phyloP scores from a whole-genome alignment of 2,797 vertebrate species.

The Gymnopithys bicolor region DNA sequence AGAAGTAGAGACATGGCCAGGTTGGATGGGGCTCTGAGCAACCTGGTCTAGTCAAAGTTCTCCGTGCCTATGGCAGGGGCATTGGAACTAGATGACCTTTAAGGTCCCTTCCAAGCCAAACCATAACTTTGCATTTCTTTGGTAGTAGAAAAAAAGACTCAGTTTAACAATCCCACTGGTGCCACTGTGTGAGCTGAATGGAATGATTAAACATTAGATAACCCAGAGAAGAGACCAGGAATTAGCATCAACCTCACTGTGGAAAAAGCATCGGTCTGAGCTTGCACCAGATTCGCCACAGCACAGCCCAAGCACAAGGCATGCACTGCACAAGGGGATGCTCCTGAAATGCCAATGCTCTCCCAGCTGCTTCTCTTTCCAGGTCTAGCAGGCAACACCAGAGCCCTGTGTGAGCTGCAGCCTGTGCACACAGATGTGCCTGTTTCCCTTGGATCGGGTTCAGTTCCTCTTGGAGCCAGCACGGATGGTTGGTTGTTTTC shows the following conservation, averaged over 20 bases:
- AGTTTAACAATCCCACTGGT: neutral
- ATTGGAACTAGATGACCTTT: neutral
- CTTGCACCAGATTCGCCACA: neutral
- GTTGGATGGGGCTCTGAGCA: neutral
- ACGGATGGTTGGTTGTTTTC: neutral
- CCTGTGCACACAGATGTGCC: neutral
- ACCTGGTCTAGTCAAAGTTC: neutral
- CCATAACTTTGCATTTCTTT: too few relatives aligned
- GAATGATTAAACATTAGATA: neutral
- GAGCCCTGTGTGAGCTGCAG: neutral
- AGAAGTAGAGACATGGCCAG: neutral
- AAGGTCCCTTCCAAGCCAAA: neutral
- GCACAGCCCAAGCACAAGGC: neutral
- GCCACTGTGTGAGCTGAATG: neutral
- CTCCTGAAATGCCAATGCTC: neutral
- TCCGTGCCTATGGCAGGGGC: neutral
- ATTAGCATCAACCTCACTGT: neutral
- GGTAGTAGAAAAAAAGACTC: neutral
- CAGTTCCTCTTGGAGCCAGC: neutral
- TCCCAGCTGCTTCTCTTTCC: neutral
- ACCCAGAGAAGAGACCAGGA: neutral
- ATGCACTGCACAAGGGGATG: accelerated
- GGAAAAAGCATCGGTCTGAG: neutral
- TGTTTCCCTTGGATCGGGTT: neutral
- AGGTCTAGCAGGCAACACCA: neutral